Evolutionary conservation across 2,113 vertebrate species (phyloP), one percentile per base, ranked within the genome.

Genomic region (Pogonocichla stellata): DNA sequence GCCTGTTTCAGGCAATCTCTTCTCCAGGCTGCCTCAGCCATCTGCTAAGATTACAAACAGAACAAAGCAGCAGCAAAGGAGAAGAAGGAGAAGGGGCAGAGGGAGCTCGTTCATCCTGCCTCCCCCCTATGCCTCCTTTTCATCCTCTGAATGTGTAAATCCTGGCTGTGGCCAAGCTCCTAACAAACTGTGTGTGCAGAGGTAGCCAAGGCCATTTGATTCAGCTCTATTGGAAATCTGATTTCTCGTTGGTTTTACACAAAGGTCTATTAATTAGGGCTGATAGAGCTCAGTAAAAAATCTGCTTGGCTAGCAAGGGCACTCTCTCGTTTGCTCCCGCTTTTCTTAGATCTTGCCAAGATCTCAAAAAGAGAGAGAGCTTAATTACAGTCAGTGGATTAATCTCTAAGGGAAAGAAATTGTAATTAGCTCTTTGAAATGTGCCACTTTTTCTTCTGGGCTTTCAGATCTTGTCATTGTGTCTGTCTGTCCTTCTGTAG

Each of bases 281-380:
- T 98, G 98, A 98, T 98, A 98, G 95, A 95, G 91, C 96, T 97
- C 93, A 97, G 96, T 95, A 95, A 97, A 97, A 97, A 97, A 98
- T 98, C 97, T 96, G 97, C 97, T 98, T 98, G 97, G 97, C 98
- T 98, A 98, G 97, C 97, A 95, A 94, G 95, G 92, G 86, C 94
- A 92, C 67, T 90, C 53, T 14, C 96, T 97, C 85, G 19, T 94
- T 98, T 82, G 22, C 88, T 97, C 77, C 5, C 18, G 80, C 95
- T 97, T 98, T 97, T 97, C 97, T 97, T 98, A 97, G 98, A 98
- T 98, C 97, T 98, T 98, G 98, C 98, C 98, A 98, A 98, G 98
- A 98, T 98, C 95, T 97, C 97, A 98, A 96, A 97, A 98, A 98
- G 90, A 98, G 92, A 95, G 96, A 85, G 94, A 96, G 97, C 97